phyloP scores from a whole-genome alignment of 2,888 invertebrate species.

The Hesperia comma region DNA sequence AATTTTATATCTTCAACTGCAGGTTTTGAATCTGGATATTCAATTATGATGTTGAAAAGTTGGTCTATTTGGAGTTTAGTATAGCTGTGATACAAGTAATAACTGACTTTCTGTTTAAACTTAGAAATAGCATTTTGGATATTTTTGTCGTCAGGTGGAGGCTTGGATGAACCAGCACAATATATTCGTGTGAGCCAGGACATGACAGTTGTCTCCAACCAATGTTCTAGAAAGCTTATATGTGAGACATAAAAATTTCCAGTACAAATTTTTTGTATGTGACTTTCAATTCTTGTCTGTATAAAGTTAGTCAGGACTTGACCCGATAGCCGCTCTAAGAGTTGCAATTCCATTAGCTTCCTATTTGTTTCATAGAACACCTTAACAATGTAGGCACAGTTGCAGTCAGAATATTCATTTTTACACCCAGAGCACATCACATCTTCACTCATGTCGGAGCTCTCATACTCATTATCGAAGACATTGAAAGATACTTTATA shows the following conservation, averaged over 20 bases:
- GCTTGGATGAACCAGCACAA: slow-evolving; percentile 85
- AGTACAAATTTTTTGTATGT: slow-evolving; percentile 93
- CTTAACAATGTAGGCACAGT: slow-evolving; percentile 86
- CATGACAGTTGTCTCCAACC: slow-evolving; percentile 94
- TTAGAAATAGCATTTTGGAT: slow-evolving; percentile 84
- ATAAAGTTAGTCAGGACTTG: slow-evolving; percentile 93
- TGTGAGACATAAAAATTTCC: slow-evolving; percentile 94
- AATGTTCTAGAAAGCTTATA: slow-evolving; percentile 90
- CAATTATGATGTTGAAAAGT: slow-evolving; percentile 98
- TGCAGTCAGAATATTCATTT: slow-evolving; percentile 83
- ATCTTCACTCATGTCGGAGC: slow-evolving; percentile 83
- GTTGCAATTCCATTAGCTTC: slow-evolving; percentile 89
- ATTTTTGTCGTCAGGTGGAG: slow-evolving; percentile 81
- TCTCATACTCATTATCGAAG: slow-evolving; percentile 81
- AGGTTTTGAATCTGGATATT: slow-evolving; percentile 97
- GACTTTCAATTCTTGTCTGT: slow-evolving; percentile 91
- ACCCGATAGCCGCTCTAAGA: slow-evolving; percentile 93
- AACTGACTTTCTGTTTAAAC: slow-evolving; percentile 90
- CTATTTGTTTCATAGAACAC: slow-evolving; percentile 91
- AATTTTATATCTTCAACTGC: slow-evolving; percentile 94
- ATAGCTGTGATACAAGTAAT: slow-evolving; percentile 94
- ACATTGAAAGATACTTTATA: slow-evolving; percentile 91
- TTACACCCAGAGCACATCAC: slow-evolving; percentile 89
- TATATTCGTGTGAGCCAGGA: slow-evolving; percentile 94
- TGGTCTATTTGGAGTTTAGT: slow-evolving; percentile 95